Conservation (phyloP, 2,797 vertebrate genomes). For the Petrocephalus schoutedeni region DNA sequence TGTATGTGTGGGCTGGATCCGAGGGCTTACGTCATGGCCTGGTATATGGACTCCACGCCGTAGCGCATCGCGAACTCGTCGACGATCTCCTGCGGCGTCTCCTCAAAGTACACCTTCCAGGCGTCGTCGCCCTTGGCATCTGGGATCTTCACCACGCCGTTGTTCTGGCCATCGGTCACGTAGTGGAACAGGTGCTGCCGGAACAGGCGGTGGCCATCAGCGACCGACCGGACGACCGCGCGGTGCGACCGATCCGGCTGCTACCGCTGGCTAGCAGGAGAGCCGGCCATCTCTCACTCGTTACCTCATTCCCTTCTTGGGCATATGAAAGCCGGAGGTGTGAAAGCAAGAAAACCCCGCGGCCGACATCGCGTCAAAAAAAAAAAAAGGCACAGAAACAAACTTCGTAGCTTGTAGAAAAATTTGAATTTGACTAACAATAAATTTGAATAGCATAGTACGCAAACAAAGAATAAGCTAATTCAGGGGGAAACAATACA, state of each 20-base stretch:
- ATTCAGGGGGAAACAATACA: not conserved
- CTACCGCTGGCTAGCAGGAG: not conserved
- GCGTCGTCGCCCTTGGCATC: conserved; percentile 95
- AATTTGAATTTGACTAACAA: not conserved
- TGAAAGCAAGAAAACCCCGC: not conserved
- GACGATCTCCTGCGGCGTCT: conserved; percentile 95
- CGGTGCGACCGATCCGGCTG: too few relatives aligned
- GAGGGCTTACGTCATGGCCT: conserved; percentile 91
- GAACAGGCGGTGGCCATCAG: not conserved
- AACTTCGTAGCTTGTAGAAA: not conserved
- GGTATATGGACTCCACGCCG: conserved; percentile 97
- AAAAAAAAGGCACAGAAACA: not conserved
- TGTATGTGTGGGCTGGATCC: not conserved
- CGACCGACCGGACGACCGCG: not conserved
- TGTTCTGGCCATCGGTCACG: conserved; percentile 94
- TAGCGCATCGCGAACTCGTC: conserved; percentile 99
- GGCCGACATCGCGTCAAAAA: not conserved
- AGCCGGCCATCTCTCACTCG: not conserved
- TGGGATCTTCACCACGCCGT: conserved; percentile 89
- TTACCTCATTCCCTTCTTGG: not conserved
- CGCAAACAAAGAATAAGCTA: not conserved
- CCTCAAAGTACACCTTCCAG: conserved; percentile 98
- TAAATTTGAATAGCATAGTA: not conserved
- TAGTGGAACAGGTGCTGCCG: conserved; percentile 93
- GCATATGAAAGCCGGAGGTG: not conserved